Conservation (phyloP, 2,113 vertebrate genomes). For the Vidua chalybeata region DNA sequence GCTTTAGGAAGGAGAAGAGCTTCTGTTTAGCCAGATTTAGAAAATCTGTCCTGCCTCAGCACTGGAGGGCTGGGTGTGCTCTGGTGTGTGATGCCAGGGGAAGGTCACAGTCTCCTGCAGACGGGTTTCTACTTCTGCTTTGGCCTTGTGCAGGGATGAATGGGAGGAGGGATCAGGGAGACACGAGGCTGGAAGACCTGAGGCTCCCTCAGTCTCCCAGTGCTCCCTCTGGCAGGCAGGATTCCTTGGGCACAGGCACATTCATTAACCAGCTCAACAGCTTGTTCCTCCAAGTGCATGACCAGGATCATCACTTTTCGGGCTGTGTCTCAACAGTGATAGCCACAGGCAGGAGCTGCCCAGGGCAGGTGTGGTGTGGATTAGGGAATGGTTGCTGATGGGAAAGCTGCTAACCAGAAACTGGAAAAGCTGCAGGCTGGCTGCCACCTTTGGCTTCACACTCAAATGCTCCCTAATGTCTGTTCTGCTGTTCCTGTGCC, state of each 20-base stretch:
- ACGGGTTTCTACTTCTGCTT: neutral
- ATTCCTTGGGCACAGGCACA: neutral
- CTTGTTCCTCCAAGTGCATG: neutral
- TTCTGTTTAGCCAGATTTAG: neutral
- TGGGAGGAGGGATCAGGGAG: neutral
- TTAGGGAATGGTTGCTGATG: neutral
- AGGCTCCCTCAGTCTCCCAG: neutral
- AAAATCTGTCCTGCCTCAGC: neutral
- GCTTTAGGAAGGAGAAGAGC: neutral
- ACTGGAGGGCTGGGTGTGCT: neutral
- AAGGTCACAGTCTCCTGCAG: neutral
- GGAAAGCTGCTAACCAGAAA: neutral
- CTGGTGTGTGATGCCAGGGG: neutral
- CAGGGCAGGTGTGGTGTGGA: neutral
- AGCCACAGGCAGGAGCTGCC: neutral
- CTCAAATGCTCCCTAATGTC: neutral
- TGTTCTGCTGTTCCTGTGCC: neutral
- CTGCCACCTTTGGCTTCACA: neutral
- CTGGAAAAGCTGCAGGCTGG: neutral
- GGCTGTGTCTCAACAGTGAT: fast-evolving
- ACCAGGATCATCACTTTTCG: neutral
- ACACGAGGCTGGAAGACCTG: neutral
- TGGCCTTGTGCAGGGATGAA: neutral
- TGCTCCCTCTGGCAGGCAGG: neutral
- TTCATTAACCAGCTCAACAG: neutral